phyloP scores from a whole-genome alignment of 2,113 vertebrate genomes.

The Talpa occidentalis region DNA sequence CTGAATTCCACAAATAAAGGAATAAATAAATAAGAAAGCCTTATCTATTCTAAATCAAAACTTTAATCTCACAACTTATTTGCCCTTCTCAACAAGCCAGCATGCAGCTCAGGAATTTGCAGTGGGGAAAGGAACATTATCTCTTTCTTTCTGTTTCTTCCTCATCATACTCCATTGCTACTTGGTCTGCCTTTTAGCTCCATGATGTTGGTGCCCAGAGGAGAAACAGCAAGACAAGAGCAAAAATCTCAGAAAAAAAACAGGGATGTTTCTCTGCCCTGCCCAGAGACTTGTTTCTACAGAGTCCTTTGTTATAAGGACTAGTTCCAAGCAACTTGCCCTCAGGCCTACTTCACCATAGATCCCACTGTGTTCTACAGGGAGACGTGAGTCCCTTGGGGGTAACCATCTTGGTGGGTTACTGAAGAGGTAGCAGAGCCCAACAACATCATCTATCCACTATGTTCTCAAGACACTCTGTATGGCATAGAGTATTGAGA shows the following conservation, averaged over 20 bases:
- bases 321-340: neutral
- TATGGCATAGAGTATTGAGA: neutral
- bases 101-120: neutral
- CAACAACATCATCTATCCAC: neutral
- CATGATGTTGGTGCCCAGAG: neutral
- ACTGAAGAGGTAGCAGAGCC: neutral
- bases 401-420: too few species aligned
- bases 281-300: neutral
- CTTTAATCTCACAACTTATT: neutral
- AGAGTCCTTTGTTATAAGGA: neutral
- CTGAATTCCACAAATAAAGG: neutral
- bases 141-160: neutral
- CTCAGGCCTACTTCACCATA: neutral
- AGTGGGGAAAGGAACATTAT: neutral
- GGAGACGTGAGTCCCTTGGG: neutral
- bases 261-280: neutral
- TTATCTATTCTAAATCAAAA: neutral
- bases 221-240: neutral
- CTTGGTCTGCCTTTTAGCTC: neutral
- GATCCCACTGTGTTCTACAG: neutral
- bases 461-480: neutral
- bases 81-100: neutral
- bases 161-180: neutral
- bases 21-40: neutral
- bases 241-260: neutral